Percentiles rank a stretch among this genome's conserved stretches.
phyloP scores from a whole-genome alignment of 2,797 vertebrate species.

The Hemibagrus guttatus region DNA sequence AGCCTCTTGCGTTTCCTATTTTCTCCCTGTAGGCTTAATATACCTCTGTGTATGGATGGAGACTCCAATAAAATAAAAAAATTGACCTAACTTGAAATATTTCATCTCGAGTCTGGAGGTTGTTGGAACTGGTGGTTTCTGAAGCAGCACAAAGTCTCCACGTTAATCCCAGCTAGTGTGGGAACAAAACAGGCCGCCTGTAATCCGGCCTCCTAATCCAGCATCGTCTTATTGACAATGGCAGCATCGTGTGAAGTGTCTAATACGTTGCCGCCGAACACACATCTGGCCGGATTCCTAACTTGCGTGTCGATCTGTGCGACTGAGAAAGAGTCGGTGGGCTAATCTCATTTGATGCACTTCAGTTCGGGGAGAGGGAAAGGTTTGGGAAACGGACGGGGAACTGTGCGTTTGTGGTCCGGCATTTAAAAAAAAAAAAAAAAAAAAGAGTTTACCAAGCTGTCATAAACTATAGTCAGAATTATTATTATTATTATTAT shows the following conservation, averaged over 20 bases:
- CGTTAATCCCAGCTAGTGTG: slow-evolving; percentile 59
- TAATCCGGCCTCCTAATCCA: slow-evolving; percentile 59
- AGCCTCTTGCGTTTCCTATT: not conserved
- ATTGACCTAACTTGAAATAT: slow-evolving; percentile 26
- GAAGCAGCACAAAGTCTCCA: slow-evolving; percentile 51
- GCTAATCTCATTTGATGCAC: slow-evolving; percentile 60
- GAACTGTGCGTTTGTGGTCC: not conserved
- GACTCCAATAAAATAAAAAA: not conserved
- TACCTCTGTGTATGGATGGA: not conserved
- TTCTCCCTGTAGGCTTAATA: not conserved
- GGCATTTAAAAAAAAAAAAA: not conserved
- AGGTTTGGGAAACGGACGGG: slow-evolving; percentile 16
- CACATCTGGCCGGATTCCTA: slow-evolving; percentile 57
- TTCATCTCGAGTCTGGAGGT: slow-evolving; percentile 39
- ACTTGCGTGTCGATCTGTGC: slow-evolving; percentile 50
- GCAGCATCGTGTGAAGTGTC: slow-evolving; percentile 50
- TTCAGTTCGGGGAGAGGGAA: slow-evolving; percentile 32
- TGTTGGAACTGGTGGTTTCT: slow-evolving; percentile 32
- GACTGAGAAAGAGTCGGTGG: slow-evolving; percentile 52
- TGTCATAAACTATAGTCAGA: not conserved
- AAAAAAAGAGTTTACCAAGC: not conserved
- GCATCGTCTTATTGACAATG: slow-evolving; percentile 54
- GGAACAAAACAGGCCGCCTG: slow-evolving; percentile 52
- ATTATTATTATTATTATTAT: not conserved
- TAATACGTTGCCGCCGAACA: slow-evolving; percentile 54